Percentiles rank a stretch among this genome's conserved stretches.
These are phyloP conservation scores for Drosophila nannoptera DNA, from an alignment of 1,140 invertebrate species.

Conservation along the genomic window DNA sequence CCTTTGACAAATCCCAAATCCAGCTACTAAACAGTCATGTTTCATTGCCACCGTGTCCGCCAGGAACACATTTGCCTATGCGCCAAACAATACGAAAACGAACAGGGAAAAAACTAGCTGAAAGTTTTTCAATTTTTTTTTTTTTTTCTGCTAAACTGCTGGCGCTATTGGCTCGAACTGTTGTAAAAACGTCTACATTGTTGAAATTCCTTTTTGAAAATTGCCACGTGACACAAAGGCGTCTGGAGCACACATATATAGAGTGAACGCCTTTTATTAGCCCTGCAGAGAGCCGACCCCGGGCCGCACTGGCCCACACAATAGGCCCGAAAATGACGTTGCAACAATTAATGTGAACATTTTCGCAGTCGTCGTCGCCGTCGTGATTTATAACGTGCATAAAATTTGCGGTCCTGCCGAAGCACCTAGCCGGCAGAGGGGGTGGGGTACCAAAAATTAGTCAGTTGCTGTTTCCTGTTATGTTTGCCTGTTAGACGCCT, in stretches of 20 bases:
- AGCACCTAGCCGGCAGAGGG: constrained; percentile 48
- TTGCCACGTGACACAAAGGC: constrained; percentile 75
- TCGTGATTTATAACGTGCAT: constrained; percentile 77
- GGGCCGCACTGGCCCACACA: constrained; percentile 47
- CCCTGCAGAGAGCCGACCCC: constrained; percentile 29
- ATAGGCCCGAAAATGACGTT: constrained; percentile 75
- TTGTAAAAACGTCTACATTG: constrained; percentile 73
- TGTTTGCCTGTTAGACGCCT: constrained; percentile 1
- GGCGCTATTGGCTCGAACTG: constrained; percentile 42
- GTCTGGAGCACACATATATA: constrained; percentile 67
- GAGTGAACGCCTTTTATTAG: constrained; percentile 66
- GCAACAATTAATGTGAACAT: constrained; percentile 77
- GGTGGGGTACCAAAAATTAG: constrained; percentile 40
- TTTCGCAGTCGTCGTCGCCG: no score
- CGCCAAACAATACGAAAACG: constrained; percentile 21
- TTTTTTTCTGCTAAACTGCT: constrained; percentile 15
- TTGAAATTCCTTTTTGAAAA: constrained; percentile 73
- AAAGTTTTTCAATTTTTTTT: not conserved
- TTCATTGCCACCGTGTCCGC: constrained; percentile 52
- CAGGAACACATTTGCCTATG: constrained; percentile 50
- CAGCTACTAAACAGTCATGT: constrained; percentile 64
- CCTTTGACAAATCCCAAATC: constrained; percentile 74
- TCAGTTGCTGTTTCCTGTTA: constrained; percentile 34
- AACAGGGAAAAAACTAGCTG: constrained; percentile 25
- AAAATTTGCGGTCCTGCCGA: constrained; percentile 66